Evolutionary conservation across 2,797 vertebrate species (phyloP).

Genomic region (Varecia variegata): DNA sequence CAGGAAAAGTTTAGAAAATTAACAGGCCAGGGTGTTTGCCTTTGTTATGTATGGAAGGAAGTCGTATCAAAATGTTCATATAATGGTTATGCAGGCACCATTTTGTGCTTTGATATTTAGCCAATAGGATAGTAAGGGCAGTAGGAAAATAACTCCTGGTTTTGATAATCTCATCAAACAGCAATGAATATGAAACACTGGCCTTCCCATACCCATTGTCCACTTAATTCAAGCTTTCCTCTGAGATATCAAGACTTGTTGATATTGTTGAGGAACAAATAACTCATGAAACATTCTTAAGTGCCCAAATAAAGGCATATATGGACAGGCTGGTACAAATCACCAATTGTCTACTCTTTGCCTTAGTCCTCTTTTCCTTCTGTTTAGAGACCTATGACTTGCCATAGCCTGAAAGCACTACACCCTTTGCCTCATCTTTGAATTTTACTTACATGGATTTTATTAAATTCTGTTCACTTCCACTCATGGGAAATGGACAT

Average conservation of each 20-base stretch:
- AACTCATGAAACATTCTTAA: background rate
- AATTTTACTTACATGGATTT: background rate
- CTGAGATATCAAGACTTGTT: background rate
- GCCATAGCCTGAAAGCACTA: background rate
- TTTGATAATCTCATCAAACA: background rate
- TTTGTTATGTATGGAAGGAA: background rate
- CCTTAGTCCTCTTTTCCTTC: background rate
- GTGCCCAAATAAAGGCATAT: background rate
- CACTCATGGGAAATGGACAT: background rate
- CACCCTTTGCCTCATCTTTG: background rate
- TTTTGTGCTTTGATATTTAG: background rate
- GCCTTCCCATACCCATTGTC: background rate
- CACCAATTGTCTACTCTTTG: background rate
- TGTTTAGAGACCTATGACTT: background rate
- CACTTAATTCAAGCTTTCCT: background rate
- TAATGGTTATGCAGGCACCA: background rate
- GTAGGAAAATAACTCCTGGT: background rate
- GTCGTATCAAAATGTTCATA: background rate
- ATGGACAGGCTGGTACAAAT: background rate
- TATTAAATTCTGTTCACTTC: background rate
- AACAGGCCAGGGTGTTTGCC: background rate
- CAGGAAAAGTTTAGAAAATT: background rate
- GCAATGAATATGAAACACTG: background rate
- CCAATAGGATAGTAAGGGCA: background rate
- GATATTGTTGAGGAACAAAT: background rate